Evolutionary conservation across 2,888 invertebrate species (phyloP).

Genomic region (Brassicogethes aeneus): DNA sequence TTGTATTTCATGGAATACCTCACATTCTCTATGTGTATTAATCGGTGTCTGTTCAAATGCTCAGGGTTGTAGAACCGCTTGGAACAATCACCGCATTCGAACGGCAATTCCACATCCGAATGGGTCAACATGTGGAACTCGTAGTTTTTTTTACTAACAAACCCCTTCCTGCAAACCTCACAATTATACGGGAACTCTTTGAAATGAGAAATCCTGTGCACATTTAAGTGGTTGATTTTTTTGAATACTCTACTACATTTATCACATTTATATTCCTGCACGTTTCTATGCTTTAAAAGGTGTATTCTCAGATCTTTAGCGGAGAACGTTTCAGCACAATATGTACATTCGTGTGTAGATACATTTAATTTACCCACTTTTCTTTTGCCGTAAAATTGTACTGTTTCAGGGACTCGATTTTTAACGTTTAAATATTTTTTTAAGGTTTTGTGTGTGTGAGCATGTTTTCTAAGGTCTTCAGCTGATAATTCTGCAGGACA

Average conservation of each 20-base stretch:
- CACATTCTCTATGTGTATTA: conserved; percentile 30
- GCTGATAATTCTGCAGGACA: too few species aligned
- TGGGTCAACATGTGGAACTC: conserved; percentile 26
- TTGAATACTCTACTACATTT: conserved; percentile 29
- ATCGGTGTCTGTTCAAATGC: conserved; percentile 28
- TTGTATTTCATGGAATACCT: conserved; percentile 28
- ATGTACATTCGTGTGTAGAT: too few species aligned
- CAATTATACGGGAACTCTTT: conserved; percentile 30
- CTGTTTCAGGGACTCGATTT: too few species aligned
- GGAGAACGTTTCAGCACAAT: too few species aligned
- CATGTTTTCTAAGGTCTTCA: too few species aligned
- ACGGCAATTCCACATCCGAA: conserved; percentile 24
- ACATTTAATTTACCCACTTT: too few species aligned
- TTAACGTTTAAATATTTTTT: too few species aligned
- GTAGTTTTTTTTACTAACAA: conserved; percentile 26
- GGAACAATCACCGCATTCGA: conserved; percentile 27
- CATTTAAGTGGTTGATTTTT: conserved; percentile 29
- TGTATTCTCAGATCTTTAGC: too few species aligned
- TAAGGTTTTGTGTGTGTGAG: too few species aligned
- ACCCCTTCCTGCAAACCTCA: conserved; percentile 26
- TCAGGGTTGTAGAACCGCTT: conserved; percentile 31
- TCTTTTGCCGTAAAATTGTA: too few species aligned
- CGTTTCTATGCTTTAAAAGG: too few species aligned
- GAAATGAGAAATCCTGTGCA: conserved; percentile 27
- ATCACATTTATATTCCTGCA: conserved; percentile 26